Percentiles rank a stretch among this genome's conserved stretches.
Conservation (phyloP, 2,797 vertebrate species). For the Fistularia commersonii region DNA sequence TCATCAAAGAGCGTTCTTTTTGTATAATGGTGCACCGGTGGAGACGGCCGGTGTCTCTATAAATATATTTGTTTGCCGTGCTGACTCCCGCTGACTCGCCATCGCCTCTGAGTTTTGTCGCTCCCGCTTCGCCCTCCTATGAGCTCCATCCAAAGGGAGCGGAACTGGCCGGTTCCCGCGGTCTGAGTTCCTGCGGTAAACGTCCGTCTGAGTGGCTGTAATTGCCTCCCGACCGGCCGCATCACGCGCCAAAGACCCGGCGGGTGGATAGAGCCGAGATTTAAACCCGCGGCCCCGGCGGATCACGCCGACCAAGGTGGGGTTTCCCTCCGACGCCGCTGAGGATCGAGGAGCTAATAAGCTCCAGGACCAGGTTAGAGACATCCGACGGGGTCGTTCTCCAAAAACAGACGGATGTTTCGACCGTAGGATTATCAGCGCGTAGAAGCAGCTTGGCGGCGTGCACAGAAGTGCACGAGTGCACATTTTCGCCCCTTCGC, state of each 20-base stretch:
- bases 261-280: slow-evolving; percentile 30
- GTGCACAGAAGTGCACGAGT: slow-evolving; percentile 30
- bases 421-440: no score
- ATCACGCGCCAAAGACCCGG: slow-evolving; percentile 48
- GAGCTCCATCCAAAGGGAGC: slow-evolving; percentile 58
- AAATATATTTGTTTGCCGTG: no score
- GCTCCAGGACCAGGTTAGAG: no score
- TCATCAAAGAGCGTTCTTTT: no score
- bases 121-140: slow-evolving; percentile 47
- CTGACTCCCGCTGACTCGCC: slow-evolving; percentile 33
- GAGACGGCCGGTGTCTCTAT: no score
- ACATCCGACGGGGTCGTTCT: no score
- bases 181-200: slow-evolving; percentile 59
- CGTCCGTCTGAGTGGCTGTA: slow-evolving; percentile 66
- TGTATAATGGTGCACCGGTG: no score
- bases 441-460: no score
- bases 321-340: no score
- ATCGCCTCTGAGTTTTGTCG: slow-evolving; percentile 45
- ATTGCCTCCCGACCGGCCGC: slow-evolving; percentile 63
- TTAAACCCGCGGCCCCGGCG: slow-evolving; percentile 30
- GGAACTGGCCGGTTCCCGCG: slow-evolving; percentile 47
- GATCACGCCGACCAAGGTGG: no score
- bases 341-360: no score
- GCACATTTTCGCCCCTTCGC: slow-evolving; percentile 29
- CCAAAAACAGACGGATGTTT: no score